These are phyloP conservation scores for Stercorarius parasiticus DNA, from an alignment of 2,113 vertebrate species.

Conservation along the genomic window DNA sequence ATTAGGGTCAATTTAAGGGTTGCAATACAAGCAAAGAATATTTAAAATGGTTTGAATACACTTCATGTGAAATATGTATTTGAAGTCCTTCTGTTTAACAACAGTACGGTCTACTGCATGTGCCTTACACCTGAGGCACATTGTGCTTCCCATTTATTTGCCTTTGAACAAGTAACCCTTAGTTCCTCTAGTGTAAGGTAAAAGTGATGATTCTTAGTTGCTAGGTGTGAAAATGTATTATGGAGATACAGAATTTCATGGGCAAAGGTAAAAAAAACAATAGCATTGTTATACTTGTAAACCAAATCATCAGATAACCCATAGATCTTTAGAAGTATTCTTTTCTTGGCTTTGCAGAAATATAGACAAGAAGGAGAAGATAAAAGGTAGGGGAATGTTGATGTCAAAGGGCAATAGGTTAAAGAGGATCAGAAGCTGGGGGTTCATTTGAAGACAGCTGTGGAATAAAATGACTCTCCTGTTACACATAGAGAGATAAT, in stretches of 20 bases:
- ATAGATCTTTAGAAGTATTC: not conserved
- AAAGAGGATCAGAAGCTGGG: not conserved
- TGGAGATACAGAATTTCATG: not conserved
- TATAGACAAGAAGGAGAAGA: not conserved
- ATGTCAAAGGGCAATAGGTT: not conserved
- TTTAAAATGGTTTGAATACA: not conserved
- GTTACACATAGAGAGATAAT: not conserved
- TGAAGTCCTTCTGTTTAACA: not conserved
- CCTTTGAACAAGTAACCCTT: not conserved
- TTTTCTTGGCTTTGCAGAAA: not conserved
- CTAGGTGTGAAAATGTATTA: not conserved
- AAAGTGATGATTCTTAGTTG: not conserved
- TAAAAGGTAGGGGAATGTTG: not conserved
- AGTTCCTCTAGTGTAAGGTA: not conserved
- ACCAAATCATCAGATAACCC: rapidly evolving
- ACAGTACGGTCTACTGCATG: not conserved
- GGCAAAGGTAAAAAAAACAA: not conserved
- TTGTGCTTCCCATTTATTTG: not conserved
- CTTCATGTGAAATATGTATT: not conserved
- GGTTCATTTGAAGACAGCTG: not conserved
- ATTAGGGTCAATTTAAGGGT: not conserved
- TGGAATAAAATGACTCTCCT: not conserved
- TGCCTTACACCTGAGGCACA: rapidly evolving
- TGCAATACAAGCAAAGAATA: not conserved
- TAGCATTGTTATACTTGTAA: not conserved